Percentiles rank a stretch among this genome's conserved stretches.
Evolutionary conservation across 2,113 vertebrate genomes (phyloP).

Genomic region (Scomber japonicus): DNA sequence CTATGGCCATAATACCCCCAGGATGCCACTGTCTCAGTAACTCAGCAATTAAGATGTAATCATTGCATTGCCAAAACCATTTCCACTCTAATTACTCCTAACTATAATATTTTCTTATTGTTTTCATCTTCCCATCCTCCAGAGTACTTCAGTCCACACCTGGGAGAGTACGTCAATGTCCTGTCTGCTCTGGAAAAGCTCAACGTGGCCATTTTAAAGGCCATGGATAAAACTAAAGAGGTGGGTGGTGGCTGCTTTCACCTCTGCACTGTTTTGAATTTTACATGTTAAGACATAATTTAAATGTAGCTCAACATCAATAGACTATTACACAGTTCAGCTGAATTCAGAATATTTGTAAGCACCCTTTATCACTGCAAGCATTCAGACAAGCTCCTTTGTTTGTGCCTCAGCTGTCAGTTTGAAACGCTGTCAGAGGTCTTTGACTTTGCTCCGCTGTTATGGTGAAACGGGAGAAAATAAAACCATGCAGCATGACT

Average conservation of each 20-base stretch:
- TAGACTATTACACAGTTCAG: not conserved
- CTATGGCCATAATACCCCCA: not conserved
- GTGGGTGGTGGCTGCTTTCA: conserved; percentile 70
- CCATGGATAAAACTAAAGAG: conserved; percentile 98
- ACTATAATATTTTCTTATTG: too few relatives aligned
- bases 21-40: not conserved
- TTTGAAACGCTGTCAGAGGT: conserved; percentile 1
- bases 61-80: not conserved
- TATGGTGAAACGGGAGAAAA: conserved; percentile 7
- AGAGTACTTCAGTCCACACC: conserved; percentile 95
- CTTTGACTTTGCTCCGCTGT: conserved; percentile 29
- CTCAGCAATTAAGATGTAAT: not conserved
- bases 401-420: conserved; percentile 44
- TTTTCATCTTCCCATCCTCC: conserved; percentile 10
- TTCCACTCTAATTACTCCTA: not conserved
- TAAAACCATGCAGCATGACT: conserved; percentile 33
- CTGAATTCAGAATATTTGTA: conserved; percentile 3
- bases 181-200: conserved; percentile 94
- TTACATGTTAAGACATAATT: not conserved
- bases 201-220: conserved; percentile 92
- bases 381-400: not conserved
- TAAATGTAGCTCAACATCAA: not conserved
- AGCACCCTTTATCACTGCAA: not conserved
- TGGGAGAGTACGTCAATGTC: conserved; percentile 93
- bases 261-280: not conserved